Evolutionary conservation across 2,113 vertebrate genomes (phyloP), one percentile per base, ranked within the genome.

Genomic region (Orycteropus afer): DNA sequence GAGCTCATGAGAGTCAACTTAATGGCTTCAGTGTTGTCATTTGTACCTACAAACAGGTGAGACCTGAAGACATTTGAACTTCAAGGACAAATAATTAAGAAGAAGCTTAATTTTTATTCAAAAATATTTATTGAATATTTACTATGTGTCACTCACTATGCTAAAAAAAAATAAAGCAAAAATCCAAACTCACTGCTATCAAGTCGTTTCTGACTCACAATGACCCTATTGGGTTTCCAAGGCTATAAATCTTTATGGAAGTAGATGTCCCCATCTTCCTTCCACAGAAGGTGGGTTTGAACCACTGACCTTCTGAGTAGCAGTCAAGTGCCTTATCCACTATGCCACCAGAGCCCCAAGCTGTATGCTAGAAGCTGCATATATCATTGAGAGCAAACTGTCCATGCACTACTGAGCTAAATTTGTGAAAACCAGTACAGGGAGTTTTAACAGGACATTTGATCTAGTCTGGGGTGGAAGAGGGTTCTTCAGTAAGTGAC

Each of bases 1-100:
- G 18, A 91, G 81, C 61, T 45, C 69, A 51, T 37, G 11, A 90
- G 47, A 89, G 82, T 55, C 37, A 25, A 10, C 40, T 47, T 69
- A 57, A 40, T 82, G 73, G 49, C 74, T 94, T 57, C 76, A 90
- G 47, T 65, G 40, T 42, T 92, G 45, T 85, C 47, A 63, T 77
- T 87, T 59, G 4, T 78, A 53, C 57, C 29, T 90, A 81, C 13
- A 57, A 84, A 81, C 42, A 55, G n/a, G 45, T 29, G 14, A 94
- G 25, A 92, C 2, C 23, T 51, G 23, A 73, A n/a, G 59, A 79
- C 14, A 17, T 22, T 2, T 23, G 20, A 17, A 7, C 65, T 87
- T 73, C 55, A 74, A 57, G 13, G 74, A 67, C 89, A 71, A 85
- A 59, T 94, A 80, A 89, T 51, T 79, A 65, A 88, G 37, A 84